Percentiles rank a stretch among this genome's conserved stretches.
Evolutionary conservation across 2,888 invertebrate genomes (phyloP).

Genomic region (Tinea pellionella): DNA sequence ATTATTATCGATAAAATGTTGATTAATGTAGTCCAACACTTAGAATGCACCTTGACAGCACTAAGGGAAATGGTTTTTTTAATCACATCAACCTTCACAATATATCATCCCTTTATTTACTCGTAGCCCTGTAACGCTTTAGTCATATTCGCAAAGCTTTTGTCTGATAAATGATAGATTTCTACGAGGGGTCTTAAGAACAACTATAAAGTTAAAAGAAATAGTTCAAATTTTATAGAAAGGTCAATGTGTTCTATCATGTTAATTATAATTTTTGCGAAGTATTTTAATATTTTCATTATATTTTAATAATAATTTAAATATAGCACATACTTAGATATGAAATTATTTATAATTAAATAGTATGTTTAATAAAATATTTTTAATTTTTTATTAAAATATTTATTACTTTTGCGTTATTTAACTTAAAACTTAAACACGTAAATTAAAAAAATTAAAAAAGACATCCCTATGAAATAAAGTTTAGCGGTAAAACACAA

Average conservation of each 20-base stretch:
- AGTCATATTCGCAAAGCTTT: slow-evolving; percentile 53
- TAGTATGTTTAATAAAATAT: too few species aligned
- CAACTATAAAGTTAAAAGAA: background rate
- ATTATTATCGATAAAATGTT: slow-evolving; percentile 20
- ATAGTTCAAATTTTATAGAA: background rate
- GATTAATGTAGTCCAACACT: slow-evolving; percentile 27
- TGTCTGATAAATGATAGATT: slow-evolving; percentile 36
- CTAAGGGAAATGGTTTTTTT: slow-evolving; percentile 63
- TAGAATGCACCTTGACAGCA: slow-evolving; percentile 62
- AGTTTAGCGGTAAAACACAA: background rate
- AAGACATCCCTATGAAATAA: background rate
- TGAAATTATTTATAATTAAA: too few species aligned
- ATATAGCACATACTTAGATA: too few species aligned
- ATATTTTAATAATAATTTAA: too few species aligned
- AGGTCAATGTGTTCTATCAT: background rate
- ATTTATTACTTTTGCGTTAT: too few species aligned
- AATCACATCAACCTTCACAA: slow-evolving; percentile 59
- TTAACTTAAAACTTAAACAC: too few species aligned
- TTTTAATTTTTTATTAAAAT: too few species aligned
- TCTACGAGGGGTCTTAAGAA: slow-evolving; percentile 34
- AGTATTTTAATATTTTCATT: background rate
- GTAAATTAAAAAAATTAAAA: too few species aligned
- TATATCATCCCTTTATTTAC: slow-evolving; percentile 67
- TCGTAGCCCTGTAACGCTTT: slow-evolving; percentile 37
- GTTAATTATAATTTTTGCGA: background rate